Base-by-base conservation (phyloP, 2,888 invertebrate genomes). In the Azorinus chamasolen region DNA sequence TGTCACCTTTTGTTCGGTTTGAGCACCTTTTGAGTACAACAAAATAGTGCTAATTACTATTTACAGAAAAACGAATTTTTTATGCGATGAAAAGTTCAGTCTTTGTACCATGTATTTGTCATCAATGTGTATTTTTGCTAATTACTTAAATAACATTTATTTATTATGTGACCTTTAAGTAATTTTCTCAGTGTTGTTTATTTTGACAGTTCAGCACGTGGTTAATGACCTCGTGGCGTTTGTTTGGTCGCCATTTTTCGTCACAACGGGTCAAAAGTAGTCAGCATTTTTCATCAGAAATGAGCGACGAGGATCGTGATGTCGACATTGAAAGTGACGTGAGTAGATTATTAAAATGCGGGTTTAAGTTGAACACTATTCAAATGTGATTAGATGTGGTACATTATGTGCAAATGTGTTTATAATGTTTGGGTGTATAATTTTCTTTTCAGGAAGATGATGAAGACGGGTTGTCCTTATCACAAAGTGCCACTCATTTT, bases 261-360 rank as follows among this genome's bases (percentile, higher is more conserved):
- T 48, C 45, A 72, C 22, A 66, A 43, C n/a, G 25, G 37, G 16
- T 16, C 51, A 22, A 5, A 45, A 20, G n/a, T 45, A 20, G 20
- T 20, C 45, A 45, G n/a, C 20, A 20, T 45, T 45, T 45, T 46
- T 58, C 53, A 53, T 54, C 46, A 74, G 85, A 63, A 69, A 97
- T 98, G 97, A 97, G 97, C 94, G 98, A 98, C 94, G 98, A 98
- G 94, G 98, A 98, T 94, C 95, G 97, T 91, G 97, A 98, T 94
- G 97, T 97, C 93, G 98, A 98, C 94, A 96, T 97, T 91, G 97
- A 97, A 95, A 98, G 97, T 95, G 97, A 97, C 95, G 97, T 97
- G 95, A 95, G 97, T 73, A 18, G 1, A 54, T 14, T 20, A 1
- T 54, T 50, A 27, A 4, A 22, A 5, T 18, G 14, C 48, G 43